These are phyloP conservation scores for Hymenochirus boettgeri DNA, from an alignment of 2,113 vertebrate species.

Conservation along the genomic window DNA sequence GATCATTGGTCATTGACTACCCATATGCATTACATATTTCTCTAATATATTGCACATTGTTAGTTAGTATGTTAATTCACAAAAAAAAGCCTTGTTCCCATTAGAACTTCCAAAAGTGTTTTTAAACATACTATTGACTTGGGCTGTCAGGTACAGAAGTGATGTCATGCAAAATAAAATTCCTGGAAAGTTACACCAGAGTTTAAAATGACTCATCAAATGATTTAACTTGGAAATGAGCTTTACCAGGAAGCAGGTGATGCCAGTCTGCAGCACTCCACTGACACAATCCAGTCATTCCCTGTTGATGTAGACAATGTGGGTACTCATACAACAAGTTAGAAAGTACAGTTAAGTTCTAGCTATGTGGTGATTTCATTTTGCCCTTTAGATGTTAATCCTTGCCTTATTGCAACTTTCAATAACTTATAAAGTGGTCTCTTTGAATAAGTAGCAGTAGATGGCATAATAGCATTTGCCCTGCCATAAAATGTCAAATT, in stretches of 20 bases:
- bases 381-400: constrained; percentile 2
- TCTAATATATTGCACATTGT: too few relatives aligned
- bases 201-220: background rate
- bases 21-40: too few relatives aligned
- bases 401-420: background rate
- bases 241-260: background rate
- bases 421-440: too few relatives aligned
- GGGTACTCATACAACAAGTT: constrained; percentile 8
- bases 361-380: constrained; percentile 3
- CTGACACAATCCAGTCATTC: background rate
- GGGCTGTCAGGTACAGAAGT: background rate
- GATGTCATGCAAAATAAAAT: background rate
- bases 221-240: background rate
- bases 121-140: too few relatives aligned
- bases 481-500: too few relatives aligned
- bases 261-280: background rate
- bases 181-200: background rate
- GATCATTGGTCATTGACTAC: too few relatives aligned
- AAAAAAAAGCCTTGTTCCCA: too few relatives aligned
- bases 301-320: background rate
- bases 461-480: too few relatives aligned
- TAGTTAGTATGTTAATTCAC: too few relatives aligned
- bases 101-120: too few relatives aligned
- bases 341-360: constrained; percentile 17
- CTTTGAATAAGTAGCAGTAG: too few relatives aligned